These are phyloP conservation scores for Oxyscelio sp. DNA, from an alignment of 2,888 invertebrate genomes.

Conservation along the genomic window DNA sequence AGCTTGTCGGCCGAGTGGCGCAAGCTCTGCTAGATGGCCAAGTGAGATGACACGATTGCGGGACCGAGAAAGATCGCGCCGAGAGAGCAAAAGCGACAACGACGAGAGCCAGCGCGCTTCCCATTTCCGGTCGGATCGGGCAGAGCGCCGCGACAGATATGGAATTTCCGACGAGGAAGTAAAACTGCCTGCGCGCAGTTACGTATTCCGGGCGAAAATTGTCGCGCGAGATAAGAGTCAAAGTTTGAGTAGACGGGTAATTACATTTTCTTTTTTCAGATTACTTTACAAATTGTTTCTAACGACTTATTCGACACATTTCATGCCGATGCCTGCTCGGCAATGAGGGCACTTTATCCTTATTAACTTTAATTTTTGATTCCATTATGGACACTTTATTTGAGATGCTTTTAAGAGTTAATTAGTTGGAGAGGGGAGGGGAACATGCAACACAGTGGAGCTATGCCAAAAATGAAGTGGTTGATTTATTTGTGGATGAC, in stretches of 20 bases:
- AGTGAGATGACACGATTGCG: constrained; percentile 39
- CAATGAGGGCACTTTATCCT: too few relatives aligned
- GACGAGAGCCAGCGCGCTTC: constrained; percentile 4
- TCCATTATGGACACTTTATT: too few relatives aligned
- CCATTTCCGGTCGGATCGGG: constrained; percentile 48
- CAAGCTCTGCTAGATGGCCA: constrained; percentile 24
- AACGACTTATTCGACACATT: constrained; percentile 25
- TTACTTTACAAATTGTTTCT: constrained; percentile 58
- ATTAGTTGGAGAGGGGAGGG: too few relatives aligned
- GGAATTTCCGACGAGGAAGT: constrained; percentile 65
- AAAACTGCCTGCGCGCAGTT: constrained; percentile 53
- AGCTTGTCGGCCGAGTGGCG: constrained; percentile 19
- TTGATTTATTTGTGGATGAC: too few relatives aligned
- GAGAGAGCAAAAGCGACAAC: background rate
- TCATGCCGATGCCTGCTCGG: too few relatives aligned
- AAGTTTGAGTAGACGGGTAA: constrained; percentile 59
- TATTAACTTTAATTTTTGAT: too few relatives aligned
- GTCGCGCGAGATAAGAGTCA: constrained; percentile 57
- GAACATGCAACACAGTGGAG: too few relatives aligned
- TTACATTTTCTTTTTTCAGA: constrained; percentile 56
- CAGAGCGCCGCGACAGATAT: constrained; percentile 60
- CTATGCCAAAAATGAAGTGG: too few relatives aligned
- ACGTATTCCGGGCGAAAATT: constrained; percentile 61
- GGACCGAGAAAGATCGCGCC: constrained; percentile 29
- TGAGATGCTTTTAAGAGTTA: too few relatives aligned